Evolutionary conservation across 1,140 invertebrate species (phyloP).

Genomic region (Drosophila pandora): DNA sequence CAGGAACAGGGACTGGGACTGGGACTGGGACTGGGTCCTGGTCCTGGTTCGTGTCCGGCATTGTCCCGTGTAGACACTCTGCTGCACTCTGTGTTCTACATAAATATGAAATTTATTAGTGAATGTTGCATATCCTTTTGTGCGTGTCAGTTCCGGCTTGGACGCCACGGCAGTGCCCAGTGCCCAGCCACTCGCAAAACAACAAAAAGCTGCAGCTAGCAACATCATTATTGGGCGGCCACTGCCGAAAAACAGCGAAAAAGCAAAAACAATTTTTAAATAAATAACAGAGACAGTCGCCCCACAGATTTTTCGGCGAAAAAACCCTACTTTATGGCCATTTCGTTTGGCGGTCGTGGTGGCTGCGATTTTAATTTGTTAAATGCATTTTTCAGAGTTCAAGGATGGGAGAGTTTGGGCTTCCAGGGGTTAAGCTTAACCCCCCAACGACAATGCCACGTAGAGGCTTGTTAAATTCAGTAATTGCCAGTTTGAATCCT

Average conservation of each 20-base stretch:
- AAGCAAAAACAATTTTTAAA: slow-evolving; percentile 1
- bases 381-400: slow-evolving; percentile 60
- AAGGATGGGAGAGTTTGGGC: neutral
- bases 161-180: slow-evolving; percentile 41
- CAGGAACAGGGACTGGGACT: no score
- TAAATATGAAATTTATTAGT: slow-evolving; percentile 82
- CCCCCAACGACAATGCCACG: slow-evolving; percentile 4
- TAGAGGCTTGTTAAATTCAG: slow-evolving; percentile 5
- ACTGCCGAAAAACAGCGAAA: slow-evolving; percentile 18
- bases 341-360: slow-evolving; percentile 43
- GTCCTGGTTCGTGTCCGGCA: neutral
- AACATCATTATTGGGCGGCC: slow-evolving; percentile 33
- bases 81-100: slow-evolving; percentile 60
- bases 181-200: slow-evolving; percentile 27
- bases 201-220: slow-evolving; percentile 4
- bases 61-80: slow-evolving; percentile 1
- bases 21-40: neutral
- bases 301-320: neutral
- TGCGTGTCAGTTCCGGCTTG: slow-evolving; percentile 77
- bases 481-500: slow-evolving; percentile 25
- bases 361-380: slow-evolving; percentile 76
- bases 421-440: slow-evolving; percentile 20
- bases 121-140: slow-evolving; percentile 78
- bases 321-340: slow-evolving; percentile 32
- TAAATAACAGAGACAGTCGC: neutral